phyloP scores from a whole-genome alignment of 2,113 vertebrate genomes.

The Leptosomus discolor region DNA sequence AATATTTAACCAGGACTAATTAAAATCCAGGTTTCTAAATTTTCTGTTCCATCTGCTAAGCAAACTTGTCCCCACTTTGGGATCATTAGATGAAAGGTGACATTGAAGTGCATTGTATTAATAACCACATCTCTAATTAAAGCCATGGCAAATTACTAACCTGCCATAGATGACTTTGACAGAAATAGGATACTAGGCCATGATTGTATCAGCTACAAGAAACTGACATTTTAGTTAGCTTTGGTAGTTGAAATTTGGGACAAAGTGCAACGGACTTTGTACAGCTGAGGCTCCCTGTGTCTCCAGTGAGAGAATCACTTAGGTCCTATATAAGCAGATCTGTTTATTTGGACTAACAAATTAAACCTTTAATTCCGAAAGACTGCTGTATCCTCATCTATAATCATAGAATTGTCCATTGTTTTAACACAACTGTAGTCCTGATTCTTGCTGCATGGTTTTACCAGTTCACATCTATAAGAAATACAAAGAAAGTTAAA shows the following conservation, averaged over 20 bases:
- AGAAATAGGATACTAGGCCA: constrained; percentile 58
- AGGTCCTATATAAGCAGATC: neutral
- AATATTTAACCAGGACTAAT: constrained; percentile 43
- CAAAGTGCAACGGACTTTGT: neutral
- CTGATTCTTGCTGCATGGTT: neutral
- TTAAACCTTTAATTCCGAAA: neutral
- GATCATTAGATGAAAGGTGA: constrained; percentile 55
- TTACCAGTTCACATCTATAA: neutral
- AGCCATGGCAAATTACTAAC: constrained; percentile 52
- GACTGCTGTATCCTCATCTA: neutral
- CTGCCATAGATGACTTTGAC: constrained; percentile 55
- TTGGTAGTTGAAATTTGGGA: constrained; percentile 24
- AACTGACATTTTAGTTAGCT: constrained; percentile 47
- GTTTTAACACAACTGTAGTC: neutral
- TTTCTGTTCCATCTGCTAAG: neutral
- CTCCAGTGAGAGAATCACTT: neutral
- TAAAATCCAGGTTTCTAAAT: constrained; percentile 8
- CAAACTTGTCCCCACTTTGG: constrained; percentile 25
- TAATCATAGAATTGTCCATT: neutral
- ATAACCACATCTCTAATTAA: constrained; percentile 66
- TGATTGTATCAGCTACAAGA: neutral
- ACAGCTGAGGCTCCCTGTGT: neutral
- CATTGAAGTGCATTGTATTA: constrained; percentile 60
- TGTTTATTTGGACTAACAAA: too few species aligned
- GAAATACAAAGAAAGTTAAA: neutral